These are phyloP conservation scores for Solenodon paradoxus DNA, from an alignment of 2,113 vertebrate genomes.

Conservation along the genomic window DNA sequence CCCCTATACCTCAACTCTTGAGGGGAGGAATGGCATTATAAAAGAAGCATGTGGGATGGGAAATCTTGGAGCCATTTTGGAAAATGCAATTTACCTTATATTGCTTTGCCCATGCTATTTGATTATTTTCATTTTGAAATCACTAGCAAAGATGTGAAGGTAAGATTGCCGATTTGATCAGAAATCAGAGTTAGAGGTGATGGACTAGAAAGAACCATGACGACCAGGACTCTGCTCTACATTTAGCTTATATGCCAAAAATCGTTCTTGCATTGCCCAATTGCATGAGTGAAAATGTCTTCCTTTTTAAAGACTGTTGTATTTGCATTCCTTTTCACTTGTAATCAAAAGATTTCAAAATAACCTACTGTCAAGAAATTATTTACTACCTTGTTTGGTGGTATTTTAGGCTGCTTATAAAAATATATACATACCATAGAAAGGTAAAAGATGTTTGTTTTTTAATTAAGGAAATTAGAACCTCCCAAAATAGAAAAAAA, in stretches of 20 bases:
- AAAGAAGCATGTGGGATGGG: neutral
- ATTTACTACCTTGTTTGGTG: neutral
- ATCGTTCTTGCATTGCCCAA: neutral
- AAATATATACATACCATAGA: neutral
- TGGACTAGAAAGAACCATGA: neutral
- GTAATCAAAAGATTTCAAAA: slow-evolving; percentile 10
- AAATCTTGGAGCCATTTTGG: neutral
- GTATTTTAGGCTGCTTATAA: slow-evolving; percentile 5
- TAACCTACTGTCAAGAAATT: neutral
- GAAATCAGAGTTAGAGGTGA: neutral
- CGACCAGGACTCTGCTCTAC: neutral
- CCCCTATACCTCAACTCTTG: too few relatives aligned
- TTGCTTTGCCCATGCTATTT: neutral
- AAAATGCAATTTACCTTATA: neutral
- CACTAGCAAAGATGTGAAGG: neutral
- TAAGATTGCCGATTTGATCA: neutral
- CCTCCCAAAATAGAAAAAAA: neutral
- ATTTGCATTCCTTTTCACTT: neutral
- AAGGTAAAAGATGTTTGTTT: too few relatives aligned
- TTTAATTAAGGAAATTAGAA: neutral
- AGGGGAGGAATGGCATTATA: neutral
- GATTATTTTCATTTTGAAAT: neutral
- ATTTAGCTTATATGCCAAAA: neutral
- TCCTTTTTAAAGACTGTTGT: neutral
- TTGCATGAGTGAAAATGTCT: neutral